Evolutionary conservation across 2,888 invertebrate genomes (phyloP).

Genomic region (Pocota personata): DNA sequence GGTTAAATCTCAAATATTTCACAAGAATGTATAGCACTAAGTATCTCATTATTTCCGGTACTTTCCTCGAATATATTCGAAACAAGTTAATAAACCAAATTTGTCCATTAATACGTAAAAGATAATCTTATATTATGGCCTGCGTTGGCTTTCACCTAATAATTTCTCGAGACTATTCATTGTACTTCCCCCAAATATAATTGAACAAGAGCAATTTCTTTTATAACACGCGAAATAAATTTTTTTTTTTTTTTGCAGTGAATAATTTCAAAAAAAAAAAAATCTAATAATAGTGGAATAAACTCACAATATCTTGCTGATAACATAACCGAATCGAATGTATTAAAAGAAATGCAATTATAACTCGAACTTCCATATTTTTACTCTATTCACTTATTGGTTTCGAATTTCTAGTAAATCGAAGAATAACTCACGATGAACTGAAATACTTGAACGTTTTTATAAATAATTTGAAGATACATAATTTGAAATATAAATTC

Average conservation of each 20-base stretch:
- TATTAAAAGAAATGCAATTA: constrained; percentile 14
- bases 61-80: too few relatives aligned
- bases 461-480: constrained; percentile 1
- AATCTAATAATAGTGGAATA: neutral
- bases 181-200: too few relatives aligned
- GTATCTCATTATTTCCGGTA: too few relatives aligned
- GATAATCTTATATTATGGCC: too few relatives aligned
- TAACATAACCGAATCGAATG: constrained; percentile 11
- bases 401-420: constrained; percentile 13
- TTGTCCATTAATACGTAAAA: too few relatives aligned
- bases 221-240: too few relatives aligned
- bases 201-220: too few relatives aligned
- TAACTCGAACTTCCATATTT: neutral
- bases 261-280: neutral
- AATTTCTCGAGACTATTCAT: too few relatives aligned
- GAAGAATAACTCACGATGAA: constrained; percentile 17
- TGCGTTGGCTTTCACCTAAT: too few relatives aligned
- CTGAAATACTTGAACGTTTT: constrained; percentile 12
- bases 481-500: neutral
- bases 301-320: constrained; percentile 59
- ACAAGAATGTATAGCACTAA: too few relatives aligned
- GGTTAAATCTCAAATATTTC: too few relatives aligned
- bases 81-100: too few relatives aligned
- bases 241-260: neutral
- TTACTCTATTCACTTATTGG: neutral